These are phyloP conservation scores for Rhabdomys dilectus DNA, from an alignment of 2,113 vertebrate genomes.

Conservation along the genomic window DNA sequence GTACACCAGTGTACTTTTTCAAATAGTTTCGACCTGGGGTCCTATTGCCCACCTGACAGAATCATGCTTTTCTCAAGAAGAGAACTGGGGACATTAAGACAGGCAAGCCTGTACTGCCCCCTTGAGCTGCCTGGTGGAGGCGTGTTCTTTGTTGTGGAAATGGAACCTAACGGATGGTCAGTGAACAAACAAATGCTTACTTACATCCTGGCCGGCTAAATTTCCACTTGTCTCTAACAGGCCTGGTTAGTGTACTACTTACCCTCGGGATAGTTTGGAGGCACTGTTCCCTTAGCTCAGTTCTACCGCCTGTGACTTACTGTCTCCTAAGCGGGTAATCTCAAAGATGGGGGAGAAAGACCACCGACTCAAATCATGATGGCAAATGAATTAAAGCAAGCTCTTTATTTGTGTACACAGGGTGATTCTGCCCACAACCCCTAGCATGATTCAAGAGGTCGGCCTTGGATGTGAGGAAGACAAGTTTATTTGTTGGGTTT, in stretches of 20 bases:
- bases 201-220: not conserved
- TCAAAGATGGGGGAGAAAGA: not conserved
- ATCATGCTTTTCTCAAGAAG: not conserved
- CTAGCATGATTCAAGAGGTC: not conserved
- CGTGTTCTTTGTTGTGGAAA: not conserved
- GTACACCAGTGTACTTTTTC: not conserved
- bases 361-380: not conserved
- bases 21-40: not conserved
- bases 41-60: not conserved
- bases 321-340: not conserved
- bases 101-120: not conserved
- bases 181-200: not conserved
- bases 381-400: not conserved
- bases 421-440: not conserved
- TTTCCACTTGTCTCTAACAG: not conserved
- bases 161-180: not conserved
- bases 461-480: not conserved
- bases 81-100: not conserved
- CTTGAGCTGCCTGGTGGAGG: not conserved
- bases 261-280: not conserved
- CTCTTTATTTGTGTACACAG: not conserved
- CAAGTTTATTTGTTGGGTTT: not conserved
- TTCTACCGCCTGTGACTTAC: not conserved
- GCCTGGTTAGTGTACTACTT: not conserved
- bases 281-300: not conserved